Percentiles rank a stretch among this genome's conserved stretches.
These are phyloP conservation scores for Idaea aversata DNA, from an alignment of 2,888 invertebrate species.

Conservation along the genomic window DNA sequence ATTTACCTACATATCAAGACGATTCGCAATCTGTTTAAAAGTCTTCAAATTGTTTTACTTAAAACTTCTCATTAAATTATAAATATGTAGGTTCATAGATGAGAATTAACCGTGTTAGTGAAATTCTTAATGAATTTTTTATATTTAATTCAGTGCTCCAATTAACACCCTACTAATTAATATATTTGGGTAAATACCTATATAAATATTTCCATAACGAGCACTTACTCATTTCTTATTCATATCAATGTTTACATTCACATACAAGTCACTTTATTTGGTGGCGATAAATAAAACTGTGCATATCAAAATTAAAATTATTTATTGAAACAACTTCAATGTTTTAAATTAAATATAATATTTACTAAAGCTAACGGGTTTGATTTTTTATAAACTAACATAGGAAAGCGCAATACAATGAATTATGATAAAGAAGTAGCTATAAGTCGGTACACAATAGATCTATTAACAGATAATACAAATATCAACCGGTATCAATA, in stretches of 20 bases:
- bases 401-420: slow-evolving; percentile 67
- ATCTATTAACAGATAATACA: slow-evolving; percentile 35
- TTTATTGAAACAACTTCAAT: slow-evolving; percentile 79
- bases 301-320: slow-evolving; percentile 69
- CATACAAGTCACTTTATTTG: slow-evolving; percentile 9
- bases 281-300: slow-evolving; percentile 31
- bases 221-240: slow-evolving; percentile 13
- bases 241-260: slow-evolving; percentile 24
- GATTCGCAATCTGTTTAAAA: no score
- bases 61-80: background rate
- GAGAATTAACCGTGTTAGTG: background rate
- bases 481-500: slow-evolving; percentile 59
- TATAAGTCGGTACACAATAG: slow-evolving; percentile 53
- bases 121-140: background rate
- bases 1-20: no score
- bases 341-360: slow-evolving; percentile 67
- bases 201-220: slow-evolving; percentile 8
- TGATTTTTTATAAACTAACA: slow-evolving; percentile 59
- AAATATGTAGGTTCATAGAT: background rate
- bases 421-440: slow-evolving; percentile 60
- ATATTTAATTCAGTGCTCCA: background rate
- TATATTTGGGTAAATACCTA: slow-evolving; percentile 8
- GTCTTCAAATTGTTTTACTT: background rate
- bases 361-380: slow-evolving; percentile 72
- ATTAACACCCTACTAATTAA: background rate